These are phyloP conservation scores for Rhyacophila evoluta DNA, from an alignment of 2,888 invertebrate genomes.

Conservation along the genomic window DNA sequence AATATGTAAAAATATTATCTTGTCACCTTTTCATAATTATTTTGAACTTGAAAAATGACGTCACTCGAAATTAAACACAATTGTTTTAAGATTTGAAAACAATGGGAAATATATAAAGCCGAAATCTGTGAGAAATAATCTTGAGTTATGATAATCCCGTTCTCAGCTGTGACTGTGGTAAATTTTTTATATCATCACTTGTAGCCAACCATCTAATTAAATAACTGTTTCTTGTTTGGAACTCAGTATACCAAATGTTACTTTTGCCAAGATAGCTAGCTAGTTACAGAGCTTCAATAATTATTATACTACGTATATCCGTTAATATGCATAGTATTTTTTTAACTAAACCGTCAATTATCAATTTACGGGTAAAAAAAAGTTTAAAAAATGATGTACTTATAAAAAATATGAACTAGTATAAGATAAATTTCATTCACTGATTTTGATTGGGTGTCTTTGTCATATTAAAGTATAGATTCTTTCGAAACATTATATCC, in stretches of 20 bases:
- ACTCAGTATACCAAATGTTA: neutral
- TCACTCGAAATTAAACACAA: neutral
- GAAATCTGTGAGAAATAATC: slow-evolving; percentile 10
- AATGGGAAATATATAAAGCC: neutral
- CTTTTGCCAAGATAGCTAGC: neutral
- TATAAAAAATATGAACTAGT: too few species aligned
- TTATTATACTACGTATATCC: too few species aligned
- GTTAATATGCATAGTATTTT: too few species aligned
- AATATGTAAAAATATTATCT: neutral
- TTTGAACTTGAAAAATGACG: neutral
- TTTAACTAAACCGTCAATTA: too few species aligned
- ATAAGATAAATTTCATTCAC: too few species aligned
- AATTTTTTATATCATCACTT: neutral
- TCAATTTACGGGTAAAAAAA: too few species aligned
- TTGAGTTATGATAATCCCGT: slow-evolving; percentile 3
- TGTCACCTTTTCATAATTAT: neutral
- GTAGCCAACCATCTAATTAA: neutral
- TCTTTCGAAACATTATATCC: too few species aligned
- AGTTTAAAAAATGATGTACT: too few species aligned
- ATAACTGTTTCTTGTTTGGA: neutral
- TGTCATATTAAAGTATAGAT: too few species aligned
- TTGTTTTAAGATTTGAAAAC: neutral
- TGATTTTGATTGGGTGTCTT: too few species aligned
- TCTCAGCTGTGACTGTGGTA: neutral
- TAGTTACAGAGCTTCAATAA: too few species aligned